Evolutionary conservation across 2,113 vertebrate genomes (phyloP).

Genomic region (Peromyscus polionotus): DNA sequence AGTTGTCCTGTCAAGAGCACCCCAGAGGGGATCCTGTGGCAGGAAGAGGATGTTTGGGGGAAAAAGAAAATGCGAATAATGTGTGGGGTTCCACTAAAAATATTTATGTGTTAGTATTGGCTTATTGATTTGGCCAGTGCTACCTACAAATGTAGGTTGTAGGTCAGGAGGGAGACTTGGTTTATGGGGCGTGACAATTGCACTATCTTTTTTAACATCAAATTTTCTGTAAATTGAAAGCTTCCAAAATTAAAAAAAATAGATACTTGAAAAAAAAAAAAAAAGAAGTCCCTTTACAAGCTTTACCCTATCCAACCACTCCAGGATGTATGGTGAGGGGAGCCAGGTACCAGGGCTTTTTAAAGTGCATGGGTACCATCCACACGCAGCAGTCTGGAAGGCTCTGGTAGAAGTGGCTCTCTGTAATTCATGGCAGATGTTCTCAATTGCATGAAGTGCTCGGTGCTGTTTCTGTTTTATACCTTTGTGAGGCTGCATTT

Average conservation of each 20-base stretch:
- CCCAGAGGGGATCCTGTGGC: neutral
- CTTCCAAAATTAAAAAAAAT: neutral
- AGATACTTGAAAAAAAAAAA: neutral
- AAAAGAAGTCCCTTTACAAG: neutral
- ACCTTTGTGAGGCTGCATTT: conserved; percentile 20
- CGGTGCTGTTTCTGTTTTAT: conserved; percentile 53
- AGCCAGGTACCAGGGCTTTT: neutral
- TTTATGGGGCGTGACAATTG: neutral
- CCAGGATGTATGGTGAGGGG: neutral
- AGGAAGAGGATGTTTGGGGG: neutral
- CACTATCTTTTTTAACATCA: neutral
- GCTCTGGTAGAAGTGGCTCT: neutral
- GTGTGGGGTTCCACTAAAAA: neutral
- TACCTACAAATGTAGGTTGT: neutral
- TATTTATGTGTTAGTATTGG: neutral
- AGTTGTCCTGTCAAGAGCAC: neutral
- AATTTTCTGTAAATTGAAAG: neutral
- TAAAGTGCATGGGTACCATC: neutral
- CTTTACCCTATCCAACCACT: neutral
- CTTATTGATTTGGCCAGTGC: neutral
- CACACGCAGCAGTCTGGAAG: neutral
- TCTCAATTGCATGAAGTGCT: conserved; percentile 1
- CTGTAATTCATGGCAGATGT: conserved; percentile 25
- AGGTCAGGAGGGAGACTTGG: neutral
- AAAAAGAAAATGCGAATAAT: neutral